Percentiles rank a stretch among this genome's conserved stretches.
Conservation (phyloP, 2,797 vertebrate genomes). For the Helicolenus hilgendorfi region DNA sequence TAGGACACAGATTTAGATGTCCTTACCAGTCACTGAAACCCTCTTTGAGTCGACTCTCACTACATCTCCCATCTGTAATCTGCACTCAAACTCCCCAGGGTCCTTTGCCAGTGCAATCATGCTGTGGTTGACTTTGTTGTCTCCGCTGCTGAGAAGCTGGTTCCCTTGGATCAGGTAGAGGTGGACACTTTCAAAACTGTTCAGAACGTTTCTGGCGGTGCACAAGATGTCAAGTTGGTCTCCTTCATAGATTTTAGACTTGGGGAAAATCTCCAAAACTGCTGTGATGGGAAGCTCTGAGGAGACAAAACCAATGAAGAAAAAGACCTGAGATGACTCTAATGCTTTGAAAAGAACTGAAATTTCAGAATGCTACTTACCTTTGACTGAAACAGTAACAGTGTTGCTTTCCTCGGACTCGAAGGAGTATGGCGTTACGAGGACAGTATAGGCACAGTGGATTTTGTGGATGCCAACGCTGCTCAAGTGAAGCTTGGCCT, state of each 20-base stretch:
- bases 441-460: constrained; percentile 78
- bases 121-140: constrained; percentile 27
- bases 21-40: constrained; percentile 82
- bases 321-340: neutral
- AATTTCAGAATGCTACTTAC: constrained; percentile 44
- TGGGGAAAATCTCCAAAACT: constrained; percentile 68
- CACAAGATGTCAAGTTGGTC: constrained; percentile 80
- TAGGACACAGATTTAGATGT: neutral
- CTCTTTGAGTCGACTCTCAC: constrained; percentile 21
- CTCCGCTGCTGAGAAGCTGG: constrained; percentile 8
- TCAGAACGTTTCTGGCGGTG: neutral
- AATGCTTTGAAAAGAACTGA: neutral
- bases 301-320: constrained; percentile 2
- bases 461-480: constrained; percentile 37
- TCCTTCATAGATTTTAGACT: constrained; percentile 79
- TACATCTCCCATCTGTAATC: constrained; percentile 4
- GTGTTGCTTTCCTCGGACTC: constrained; percentile 66
- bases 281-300: constrained; percentile 74
- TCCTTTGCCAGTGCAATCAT: constrained; percentile 36
- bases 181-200: fast-evolving
- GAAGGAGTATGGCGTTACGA: neutral
- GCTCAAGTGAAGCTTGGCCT: neutral
- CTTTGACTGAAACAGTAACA: constrained; percentile 62
- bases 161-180: constrained; percentile 69
- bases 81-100: constrained; percentile 77